These are phyloP conservation scores for Bhutanitis thaidina DNA, from an alignment of 2,888 invertebrate species.

Conservation along the genomic window DNA sequence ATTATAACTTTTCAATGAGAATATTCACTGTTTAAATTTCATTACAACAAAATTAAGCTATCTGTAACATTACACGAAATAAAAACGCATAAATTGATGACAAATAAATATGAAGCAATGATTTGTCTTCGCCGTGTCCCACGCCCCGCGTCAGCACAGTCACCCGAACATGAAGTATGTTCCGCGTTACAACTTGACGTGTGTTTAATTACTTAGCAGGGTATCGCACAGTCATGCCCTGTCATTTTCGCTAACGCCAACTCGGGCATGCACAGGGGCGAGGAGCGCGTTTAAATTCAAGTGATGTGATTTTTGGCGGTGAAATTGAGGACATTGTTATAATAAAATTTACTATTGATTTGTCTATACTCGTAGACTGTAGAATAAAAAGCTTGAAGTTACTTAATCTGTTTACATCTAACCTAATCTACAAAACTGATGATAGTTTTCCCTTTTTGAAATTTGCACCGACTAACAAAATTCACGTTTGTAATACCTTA, in stretches of 20 bases:
- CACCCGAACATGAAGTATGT: slow-evolving; percentile 40
- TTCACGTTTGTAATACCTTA: no score
- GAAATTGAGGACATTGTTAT: background rate
- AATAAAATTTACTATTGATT: no score
- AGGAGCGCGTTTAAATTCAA: slow-evolving; percentile 15
- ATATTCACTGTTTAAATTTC: no score
- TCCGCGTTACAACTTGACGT: slow-evolving; percentile 57
- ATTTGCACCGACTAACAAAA: no score
- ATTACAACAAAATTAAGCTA: background rate
- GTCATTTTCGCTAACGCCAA: slow-evolving; percentile 61
- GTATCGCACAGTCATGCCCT: slow-evolving; percentile 68
- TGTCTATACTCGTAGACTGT: no score
- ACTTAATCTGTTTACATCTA: no score
- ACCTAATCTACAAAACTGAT: no score
- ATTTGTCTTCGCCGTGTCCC: slow-evolving; percentile 24
- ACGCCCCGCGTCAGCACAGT: slow-evolving; percentile 26
- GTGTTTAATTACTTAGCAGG: slow-evolving; percentile 73
- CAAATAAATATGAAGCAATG: slow-evolving; percentile 18
- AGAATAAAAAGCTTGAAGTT: no score
- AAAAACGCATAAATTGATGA: background rate
- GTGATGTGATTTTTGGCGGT: slow-evolving; percentile 8
- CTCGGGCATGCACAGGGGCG: slow-evolving; percentile 3
- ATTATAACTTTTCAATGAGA: no score
- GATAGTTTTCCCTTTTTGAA: no score
- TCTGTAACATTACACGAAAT: background rate